Conservation (phyloP, 2,113 vertebrate genomes). For the Oenanthe melanoleuca region DNA sequence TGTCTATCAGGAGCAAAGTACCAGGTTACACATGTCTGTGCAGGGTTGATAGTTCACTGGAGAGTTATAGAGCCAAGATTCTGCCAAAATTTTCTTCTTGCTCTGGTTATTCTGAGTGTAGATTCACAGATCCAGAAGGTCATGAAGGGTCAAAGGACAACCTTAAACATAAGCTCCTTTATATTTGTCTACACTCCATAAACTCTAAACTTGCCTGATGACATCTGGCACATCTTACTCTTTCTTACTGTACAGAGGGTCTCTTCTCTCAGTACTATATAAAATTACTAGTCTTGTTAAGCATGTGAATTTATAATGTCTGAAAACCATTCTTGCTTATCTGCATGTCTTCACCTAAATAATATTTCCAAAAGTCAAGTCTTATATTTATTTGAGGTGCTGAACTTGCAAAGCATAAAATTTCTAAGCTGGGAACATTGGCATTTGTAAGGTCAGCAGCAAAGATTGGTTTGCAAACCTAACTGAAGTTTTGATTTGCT, state of each 20-base stretch:
- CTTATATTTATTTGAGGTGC: not conserved
- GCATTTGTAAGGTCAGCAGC: conserved; percentile 9
- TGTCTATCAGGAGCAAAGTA: not conserved
- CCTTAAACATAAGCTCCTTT: conserved; percentile 24
- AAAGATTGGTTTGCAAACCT: not conserved
- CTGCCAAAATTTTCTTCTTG: not conserved
- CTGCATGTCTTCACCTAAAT: conserved; percentile 5
- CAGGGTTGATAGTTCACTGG: not conserved
- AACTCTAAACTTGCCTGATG: not conserved
- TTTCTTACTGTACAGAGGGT: not conserved
- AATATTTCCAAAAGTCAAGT: conserved; percentile 2
- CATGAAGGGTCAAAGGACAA: not conserved
- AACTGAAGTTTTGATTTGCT: conserved; percentile 50
- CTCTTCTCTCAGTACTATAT: not conserved
- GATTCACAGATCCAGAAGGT: not conserved
- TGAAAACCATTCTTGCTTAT: conserved; percentile 40
- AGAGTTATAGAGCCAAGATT: not conserved
- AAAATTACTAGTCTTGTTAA: conserved; percentile 24
- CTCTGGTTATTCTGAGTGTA: not conserved
- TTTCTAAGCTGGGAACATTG: not conserved
- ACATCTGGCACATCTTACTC: not conserved
- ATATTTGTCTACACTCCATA: conserved; percentile 2
- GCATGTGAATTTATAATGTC: not conserved
- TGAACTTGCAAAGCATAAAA: not conserved
- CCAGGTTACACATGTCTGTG: not conserved